These are phyloP conservation scores for Epirrita christyi DNA, from an alignment of 2,888 invertebrate genomes.

Conservation along the genomic window DNA sequence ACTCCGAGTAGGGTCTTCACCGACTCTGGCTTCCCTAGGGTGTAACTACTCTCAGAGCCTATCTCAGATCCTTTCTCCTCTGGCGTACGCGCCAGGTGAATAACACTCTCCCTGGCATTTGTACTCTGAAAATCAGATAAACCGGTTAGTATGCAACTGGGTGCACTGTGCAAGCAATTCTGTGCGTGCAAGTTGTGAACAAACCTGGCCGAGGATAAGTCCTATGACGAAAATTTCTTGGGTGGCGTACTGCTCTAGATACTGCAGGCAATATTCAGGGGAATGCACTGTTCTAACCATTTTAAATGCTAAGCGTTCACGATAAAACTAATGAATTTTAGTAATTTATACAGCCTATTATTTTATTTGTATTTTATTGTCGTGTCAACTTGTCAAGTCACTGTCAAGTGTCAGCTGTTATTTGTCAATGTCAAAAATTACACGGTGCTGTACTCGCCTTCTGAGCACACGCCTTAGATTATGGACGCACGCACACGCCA, in stretches of 20 bases:
- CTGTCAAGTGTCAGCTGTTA: background rate
- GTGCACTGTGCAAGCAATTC: background rate
- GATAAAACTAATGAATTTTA: background rate
- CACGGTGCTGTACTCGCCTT: too few species aligned
- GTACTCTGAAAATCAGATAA: slow-evolving; percentile 76
- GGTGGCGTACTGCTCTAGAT: slow-evolving; percentile 87
- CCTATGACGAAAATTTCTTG: slow-evolving; percentile 88
- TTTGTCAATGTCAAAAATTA: background rate
- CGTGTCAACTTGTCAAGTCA: too few species aligned
- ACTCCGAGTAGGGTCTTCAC: slow-evolving; percentile 83
- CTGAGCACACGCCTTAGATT: too few species aligned
- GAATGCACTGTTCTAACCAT: slow-evolving; percentile 90
- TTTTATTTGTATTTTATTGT: slow-evolving; percentile 3
- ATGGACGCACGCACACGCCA: too few species aligned
- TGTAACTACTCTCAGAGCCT: slow-evolving; percentile 60
- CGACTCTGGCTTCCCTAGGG: slow-evolving; percentile 61
- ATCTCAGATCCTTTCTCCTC: slow-evolving; percentile 73
- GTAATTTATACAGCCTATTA: background rate
- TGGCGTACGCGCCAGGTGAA: slow-evolving; percentile 93
- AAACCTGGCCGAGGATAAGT: slow-evolving; percentile 92
- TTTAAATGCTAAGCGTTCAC: slow-evolving; percentile 41
- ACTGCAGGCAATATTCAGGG: slow-evolving; percentile 88
- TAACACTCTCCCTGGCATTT: slow-evolving; percentile 88
- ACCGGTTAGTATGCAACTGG: background rate
- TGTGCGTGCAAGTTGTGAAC: slow-evolving; percentile 23